Conservation (phyloP, 2,797 vertebrate genomes). For the Acanthurus leucopareius region DNA sequence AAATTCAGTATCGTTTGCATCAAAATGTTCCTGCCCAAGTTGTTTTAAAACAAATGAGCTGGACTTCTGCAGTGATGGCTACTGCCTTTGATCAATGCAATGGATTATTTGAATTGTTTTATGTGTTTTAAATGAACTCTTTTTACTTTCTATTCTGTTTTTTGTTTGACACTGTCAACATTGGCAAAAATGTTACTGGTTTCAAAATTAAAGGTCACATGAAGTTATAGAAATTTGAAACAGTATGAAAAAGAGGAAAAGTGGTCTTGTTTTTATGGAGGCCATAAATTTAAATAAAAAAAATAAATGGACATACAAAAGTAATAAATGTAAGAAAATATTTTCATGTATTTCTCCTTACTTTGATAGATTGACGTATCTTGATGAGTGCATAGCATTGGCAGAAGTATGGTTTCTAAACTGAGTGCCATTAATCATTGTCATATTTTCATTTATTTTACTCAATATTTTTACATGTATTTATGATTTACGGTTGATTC, state of each 20-base stretch:
- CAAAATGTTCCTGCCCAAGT: neutral
- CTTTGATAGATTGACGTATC: neutral
- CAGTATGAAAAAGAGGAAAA: neutral
- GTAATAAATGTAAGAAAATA: neutral
- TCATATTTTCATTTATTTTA: slow-evolving; percentile 34
- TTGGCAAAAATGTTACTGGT: neutral
- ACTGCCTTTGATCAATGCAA: slow-evolving; percentile 10
- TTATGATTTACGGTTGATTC: slow-evolving; percentile 14
- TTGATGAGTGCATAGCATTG: neutral
- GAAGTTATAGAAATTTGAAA: neutral
- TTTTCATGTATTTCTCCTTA: slow-evolving; percentile 15
- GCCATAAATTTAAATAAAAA: neutral
- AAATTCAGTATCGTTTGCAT: too few relatives aligned
- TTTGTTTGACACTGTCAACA: slow-evolving; percentile 13
- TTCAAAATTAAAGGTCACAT: slow-evolving; percentile 5
- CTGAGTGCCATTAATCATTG: slow-evolving; percentile 15
- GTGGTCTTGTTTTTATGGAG: neutral
- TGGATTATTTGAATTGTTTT: neutral
- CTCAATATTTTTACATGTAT: neutral
- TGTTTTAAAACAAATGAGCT: neutral
- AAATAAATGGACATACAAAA: slow-evolving; percentile 1
- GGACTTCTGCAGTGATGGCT: neutral
- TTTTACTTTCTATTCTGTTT: slow-evolving; percentile 16
- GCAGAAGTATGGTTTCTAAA: slow-evolving; percentile 2
- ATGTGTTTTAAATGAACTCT: neutral